Base-by-base conservation (phyloP, 30 jellyfish, hydroid and myxozoan species). In the Hydractinia echinata region DNA sequence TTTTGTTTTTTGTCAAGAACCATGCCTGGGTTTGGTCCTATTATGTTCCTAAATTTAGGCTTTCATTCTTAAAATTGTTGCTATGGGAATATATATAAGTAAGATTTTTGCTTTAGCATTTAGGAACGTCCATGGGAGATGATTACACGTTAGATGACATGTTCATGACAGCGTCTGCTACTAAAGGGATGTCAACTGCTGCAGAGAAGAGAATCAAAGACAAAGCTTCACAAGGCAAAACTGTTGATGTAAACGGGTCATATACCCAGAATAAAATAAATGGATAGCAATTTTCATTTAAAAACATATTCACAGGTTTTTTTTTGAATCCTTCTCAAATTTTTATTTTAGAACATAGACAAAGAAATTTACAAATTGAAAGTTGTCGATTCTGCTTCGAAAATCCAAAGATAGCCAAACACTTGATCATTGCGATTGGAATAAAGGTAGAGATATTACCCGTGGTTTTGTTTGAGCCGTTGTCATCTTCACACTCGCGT, bases 131-230 rank as follows among this genome's bases (percentile, higher is more conserved):
- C 20, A 72, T 79, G 86, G 95, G 95, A 6, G 97, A 85, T 39
- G 83, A 89, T 54, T 84, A 89, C 72, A 89, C 95, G 20, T 84
- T 89, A 16, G 97, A 89, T 84, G 97, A 89, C 70, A 89, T 89
- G 97, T 89, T 89, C 62, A 95, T 83, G 73, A 81, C 92, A 51
- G 92, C 97, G 48, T 84, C 95, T 6, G 97, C 97, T 50, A 80
- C 84, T 55, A 85, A 81, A 44, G 89, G 85, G 48, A 67, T 89
- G 5, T 83, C 68, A 7, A 81, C 86, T 10, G 80, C 11, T 6
- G 79, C 80, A 58, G 97, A 89, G 6, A 90, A 89, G 67, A 81
- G 83, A 72, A 52, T 81, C 51, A 84, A 79, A 60, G 73, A 67
- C 73, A 89, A 73, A 66, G 97, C 97, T 0, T 70, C 85, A 15